Evolutionary conservation across 2,113 vertebrate genomes (phyloP).

Genomic region (Calyptomena viridis): DNA sequence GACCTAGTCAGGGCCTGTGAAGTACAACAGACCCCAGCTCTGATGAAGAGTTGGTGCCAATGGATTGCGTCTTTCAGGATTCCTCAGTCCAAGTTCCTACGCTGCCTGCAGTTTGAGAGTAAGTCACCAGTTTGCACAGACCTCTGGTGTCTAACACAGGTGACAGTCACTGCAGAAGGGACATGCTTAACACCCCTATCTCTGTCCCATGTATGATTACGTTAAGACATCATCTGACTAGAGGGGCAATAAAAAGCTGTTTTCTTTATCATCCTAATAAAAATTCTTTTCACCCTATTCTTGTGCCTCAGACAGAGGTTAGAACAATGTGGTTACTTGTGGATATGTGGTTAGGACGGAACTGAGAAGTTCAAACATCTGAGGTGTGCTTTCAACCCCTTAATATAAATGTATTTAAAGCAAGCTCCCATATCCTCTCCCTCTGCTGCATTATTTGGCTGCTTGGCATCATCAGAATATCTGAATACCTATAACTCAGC

Average conservation of each 20-base stretch:
- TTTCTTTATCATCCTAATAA: not conserved
- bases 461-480: not conserved
- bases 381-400: not conserved
- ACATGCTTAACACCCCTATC: not conserved
- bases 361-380: not conserved
- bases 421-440: not conserved
- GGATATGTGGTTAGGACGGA: not conserved
- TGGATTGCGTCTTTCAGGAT: not conserved
- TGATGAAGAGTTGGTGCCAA: not conserved
- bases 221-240: not conserved
- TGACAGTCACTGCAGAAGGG: not conserved
- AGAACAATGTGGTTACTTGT: not conserved
- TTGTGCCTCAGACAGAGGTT: not conserved
- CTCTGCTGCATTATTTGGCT: not conserved
- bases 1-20: accelerated
- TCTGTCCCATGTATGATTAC: accelerated
- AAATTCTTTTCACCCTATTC: not conserved
- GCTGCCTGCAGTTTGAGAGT: not conserved
- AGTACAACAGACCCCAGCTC: not conserved
- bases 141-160: not conserved
- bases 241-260: not conserved
- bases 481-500: not conserved
- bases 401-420: not conserved
- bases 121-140: not conserved
- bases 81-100: not conserved